phyloP scores from a whole-genome alignment of 2,888 invertebrate species.

The Acronicta leporina region DNA sequence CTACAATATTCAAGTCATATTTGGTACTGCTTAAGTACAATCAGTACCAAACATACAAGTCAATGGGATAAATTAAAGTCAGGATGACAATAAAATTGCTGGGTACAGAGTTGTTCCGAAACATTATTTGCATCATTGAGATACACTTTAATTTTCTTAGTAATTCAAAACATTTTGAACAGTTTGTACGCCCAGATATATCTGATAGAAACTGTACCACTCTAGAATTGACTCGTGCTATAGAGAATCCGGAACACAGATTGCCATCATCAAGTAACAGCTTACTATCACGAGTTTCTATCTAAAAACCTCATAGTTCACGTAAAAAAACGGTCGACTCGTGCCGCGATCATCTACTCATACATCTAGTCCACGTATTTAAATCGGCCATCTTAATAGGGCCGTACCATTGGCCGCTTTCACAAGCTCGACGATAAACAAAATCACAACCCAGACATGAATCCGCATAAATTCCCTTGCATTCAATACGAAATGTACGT shows the following conservation, averaged over 20 bases:
- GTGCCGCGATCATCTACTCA: conserved; percentile 47
- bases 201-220: background rate
- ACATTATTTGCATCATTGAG: no score
- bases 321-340: conserved; percentile 45
- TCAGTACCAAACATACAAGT: no score
- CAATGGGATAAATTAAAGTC: no score
- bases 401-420: conserved; percentile 60
- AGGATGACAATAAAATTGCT: no score
- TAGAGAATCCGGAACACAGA: conserved; percentile 32
- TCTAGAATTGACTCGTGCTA: conserved; percentile 23
- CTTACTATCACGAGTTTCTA: conserved; percentile 42
- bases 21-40: no score
- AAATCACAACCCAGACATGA: conserved; percentile 63
- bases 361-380: conserved; percentile 54
- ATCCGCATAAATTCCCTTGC: conserved; percentile 65
- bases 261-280: conserved; percentile 27
- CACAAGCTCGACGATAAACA: conserved; percentile 62
- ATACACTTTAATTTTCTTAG: no score
- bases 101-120: no score
- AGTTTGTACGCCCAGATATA: no score
- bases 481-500: conserved; percentile 60
- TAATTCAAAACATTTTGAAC: background rate
- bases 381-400: conserved; percentile 60
- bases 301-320: conserved; percentile 46
- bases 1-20: no score